Evolutionary conservation across 2,113 vertebrate species (phyloP), one percentile per base, ranked within the genome.

Genomic region (Pagrus major): DNA sequence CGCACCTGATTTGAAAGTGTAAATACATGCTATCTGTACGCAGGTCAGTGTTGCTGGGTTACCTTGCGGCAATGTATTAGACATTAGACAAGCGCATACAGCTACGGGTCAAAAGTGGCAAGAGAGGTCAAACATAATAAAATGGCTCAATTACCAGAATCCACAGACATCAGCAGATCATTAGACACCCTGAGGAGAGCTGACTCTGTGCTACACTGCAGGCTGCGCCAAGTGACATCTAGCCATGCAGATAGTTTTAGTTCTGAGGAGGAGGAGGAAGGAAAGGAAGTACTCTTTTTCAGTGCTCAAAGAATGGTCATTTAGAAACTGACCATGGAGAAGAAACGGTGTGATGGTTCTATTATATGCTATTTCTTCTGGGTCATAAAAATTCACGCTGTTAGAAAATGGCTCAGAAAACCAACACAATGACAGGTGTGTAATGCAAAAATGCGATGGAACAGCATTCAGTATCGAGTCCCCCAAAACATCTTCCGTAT

Each of bases 381-480:
- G 27, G 27, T 64, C 1, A 9, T 73, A 41, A 73, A n/a, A 67
- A 73, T 49, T 55, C 58, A 58, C 10, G 47, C 58, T 4, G 6
- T 55, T 21, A 42, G n/a, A 56, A 9, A 47, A n/a, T n/a, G 37
- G 39, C 20, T 73, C 8, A 51, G 46, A 41, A 77, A 37, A 42
- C 41, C 69, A 55, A 59, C 58, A 14, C n/a, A 9, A 55, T 23
- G 52, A 29, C 52, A 70, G 58, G 39, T 69, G 52, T 51, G 64
- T 41, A 56, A 85, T 80, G 47, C 20, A 67, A 77, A n/a, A 85
- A 77, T 25, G 54, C 35, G 59, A 77, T 37, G 44, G 27, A 87
- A 29, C 1, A 14, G 58, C 31, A 21, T 55, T 71, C 33, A 54
- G 23, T 54, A 64, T 23, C 6, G 31, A 56, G 25, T 42, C 51